Evolutionary conservation across 2,888 invertebrate species (phyloP).

Genomic region (Dusona sp.): DNA sequence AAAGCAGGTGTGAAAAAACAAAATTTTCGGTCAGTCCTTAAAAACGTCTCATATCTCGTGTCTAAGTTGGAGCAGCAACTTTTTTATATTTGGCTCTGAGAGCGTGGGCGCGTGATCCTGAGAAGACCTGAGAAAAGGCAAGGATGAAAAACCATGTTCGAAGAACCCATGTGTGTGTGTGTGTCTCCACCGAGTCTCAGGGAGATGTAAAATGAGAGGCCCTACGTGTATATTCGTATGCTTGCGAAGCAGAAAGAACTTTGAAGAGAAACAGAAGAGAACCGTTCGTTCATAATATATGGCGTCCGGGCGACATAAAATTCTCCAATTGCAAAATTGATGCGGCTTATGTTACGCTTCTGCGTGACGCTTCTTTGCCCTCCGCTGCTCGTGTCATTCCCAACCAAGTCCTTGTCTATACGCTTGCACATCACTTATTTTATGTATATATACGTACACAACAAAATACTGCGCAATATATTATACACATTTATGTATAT

Average conservation of each 20-base stretch:
- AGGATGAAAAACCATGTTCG: slow-evolving; percentile 35
- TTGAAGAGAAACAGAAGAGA: slow-evolving; percentile 62
- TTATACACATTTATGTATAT: not conserved
- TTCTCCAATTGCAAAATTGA: slow-evolving; percentile 85
- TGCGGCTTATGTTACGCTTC: slow-evolving; percentile 82
- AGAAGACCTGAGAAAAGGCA: slow-evolving; percentile 35
- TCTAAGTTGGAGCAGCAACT: slow-evolving; percentile 20
- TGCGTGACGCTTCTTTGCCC: slow-evolving; percentile 60
- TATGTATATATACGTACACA: not conserved
- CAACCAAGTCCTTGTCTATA: slow-evolving; percentile 36
- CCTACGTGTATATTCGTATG: slow-evolving; percentile 10
- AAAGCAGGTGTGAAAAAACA: slow-evolving; percentile 55
- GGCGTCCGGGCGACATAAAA: slow-evolving; percentile 83
- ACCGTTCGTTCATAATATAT: slow-evolving; percentile 82
- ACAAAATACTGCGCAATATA: not conserved
- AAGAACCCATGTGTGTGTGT: slow-evolving; percentile 2
- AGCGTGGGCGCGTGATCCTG: slow-evolving; percentile 53
- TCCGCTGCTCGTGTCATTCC: slow-evolving; percentile 33
- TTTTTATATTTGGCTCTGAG: slow-evolving; percentile 29
- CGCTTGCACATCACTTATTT: slow-evolving; percentile 41
- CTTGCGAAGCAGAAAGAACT: slow-evolving; percentile 37
- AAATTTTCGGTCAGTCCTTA: slow-evolving; percentile 26
- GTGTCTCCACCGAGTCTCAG: slow-evolving; percentile 31
- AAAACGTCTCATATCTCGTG: slow-evolving; percentile 20
- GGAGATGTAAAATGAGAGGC: slow-evolving; percentile 52